Percentiles rank a stretch among this genome's conserved stretches.
phyloP scores from a whole-genome alignment of 2,113 vertebrate genomes.

The Alectura lathami region DNA sequence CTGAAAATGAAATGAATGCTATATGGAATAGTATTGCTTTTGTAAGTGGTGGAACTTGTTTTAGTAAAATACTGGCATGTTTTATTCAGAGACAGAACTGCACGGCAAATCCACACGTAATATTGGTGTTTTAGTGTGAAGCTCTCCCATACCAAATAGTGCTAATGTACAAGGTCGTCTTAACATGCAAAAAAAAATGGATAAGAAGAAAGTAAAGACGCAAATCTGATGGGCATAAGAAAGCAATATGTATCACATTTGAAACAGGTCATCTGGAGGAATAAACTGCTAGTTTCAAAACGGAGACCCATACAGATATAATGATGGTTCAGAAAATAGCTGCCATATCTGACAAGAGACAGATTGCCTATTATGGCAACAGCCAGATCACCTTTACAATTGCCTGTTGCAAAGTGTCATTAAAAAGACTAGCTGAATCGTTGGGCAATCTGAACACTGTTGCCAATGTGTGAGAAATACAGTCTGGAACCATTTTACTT shows the following conservation, averaged over 20 bases:
- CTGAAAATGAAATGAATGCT: conserved; percentile 61
- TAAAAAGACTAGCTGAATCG: conserved; percentile 38
- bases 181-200: conserved; percentile 30
- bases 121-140: conserved; percentile 36
- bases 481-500: conserved; percentile 1
- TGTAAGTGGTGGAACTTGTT: conserved; percentile 3
- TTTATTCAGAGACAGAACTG: conserved; percentile 59
- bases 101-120: conserved; percentile 13
- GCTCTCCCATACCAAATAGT: conserved; percentile 32
- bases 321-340: conserved; percentile 53
- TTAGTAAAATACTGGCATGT: conserved; percentile 42
- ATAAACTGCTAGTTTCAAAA: conserved; percentile 63
- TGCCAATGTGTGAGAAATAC: conserved; percentile 18
- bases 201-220: conserved; percentile 48
- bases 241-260: conserved; percentile 42
- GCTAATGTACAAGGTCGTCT: conserved; percentile 18
- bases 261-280: conserved; percentile 63
- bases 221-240: conserved; percentile 58
- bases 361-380: conserved; percentile 49
- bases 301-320: conserved; percentile 32
- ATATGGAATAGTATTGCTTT: conserved; percentile 7
- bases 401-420: conserved; percentile 48
- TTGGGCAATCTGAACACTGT: background rate
- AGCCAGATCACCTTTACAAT: conserved; percentile 35
- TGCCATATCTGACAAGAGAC: background rate